A percentile compares a stretch with the other conserved stretches of the same genome.
phyloP scores from a whole-genome alignment of 2,797 vertebrate genomes.

The Thamnophis elegans region DNA sequence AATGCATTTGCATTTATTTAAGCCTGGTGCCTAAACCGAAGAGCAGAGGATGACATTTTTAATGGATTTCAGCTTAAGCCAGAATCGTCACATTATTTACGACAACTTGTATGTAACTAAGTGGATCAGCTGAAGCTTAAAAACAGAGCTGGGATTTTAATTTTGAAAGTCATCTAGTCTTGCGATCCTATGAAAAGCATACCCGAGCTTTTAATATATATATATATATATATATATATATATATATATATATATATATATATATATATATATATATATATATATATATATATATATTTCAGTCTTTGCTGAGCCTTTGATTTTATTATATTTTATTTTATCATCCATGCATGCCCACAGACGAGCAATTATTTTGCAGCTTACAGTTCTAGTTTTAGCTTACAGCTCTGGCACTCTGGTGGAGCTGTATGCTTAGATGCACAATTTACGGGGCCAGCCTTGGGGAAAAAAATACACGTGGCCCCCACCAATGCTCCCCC shows the following conservation, averaged over 20 bases:
- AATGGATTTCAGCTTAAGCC: background rate
- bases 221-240: too few species aligned
- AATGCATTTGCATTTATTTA: background rate
- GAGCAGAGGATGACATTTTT: background rate
- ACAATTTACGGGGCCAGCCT: rapidly evolving
- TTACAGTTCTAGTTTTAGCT: background rate
- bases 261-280: too few species aligned
- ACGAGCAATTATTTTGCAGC: background rate
- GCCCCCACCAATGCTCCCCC: background rate
- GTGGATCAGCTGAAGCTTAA: background rate
- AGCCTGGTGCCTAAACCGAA: background rate
- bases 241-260: too few species aligned
- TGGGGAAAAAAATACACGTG: background rate
- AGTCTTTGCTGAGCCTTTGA: background rate
- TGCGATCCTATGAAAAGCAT: background rate
- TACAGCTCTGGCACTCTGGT: background rate
- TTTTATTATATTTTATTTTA: background rate
- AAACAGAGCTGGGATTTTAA: background rate
- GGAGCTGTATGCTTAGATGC: rapidly evolving
- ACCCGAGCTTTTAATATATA: background rate
- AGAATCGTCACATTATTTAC: background rate
- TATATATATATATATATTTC: too few species aligned
- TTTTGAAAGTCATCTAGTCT: background rate
- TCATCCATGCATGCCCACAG: background rate
- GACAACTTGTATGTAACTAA: background rate